Base-by-base conservation (phyloP, 2,113 vertebrate genomes). In the Charadrius vociferus region DNA sequence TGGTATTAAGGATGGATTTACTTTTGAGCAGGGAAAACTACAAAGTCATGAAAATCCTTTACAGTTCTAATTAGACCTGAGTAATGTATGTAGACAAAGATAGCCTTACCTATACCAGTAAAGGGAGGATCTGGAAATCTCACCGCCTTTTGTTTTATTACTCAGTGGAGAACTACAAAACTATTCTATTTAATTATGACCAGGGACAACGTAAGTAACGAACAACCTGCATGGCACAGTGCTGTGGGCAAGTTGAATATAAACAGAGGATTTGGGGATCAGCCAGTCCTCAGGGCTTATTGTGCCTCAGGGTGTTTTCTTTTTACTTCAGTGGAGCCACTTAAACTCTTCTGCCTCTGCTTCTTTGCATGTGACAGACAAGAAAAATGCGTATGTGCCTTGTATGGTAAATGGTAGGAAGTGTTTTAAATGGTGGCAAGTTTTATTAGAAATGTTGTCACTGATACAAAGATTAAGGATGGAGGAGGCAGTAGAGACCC, bases 1-100 rank as follows among this genome's bases (percentile, higher is more conserved):
- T 73, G 91, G 95, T 90, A 96, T 97, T 96, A 90, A 88, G 87
- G 65, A 75, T 73, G 56, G 84, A 78, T 91, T 97, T 91, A 85
- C 79, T 93, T 96, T 58, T 86, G 74, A 97, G 77, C 74, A 81
- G 62, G 81, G 81, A 95, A 95, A 88, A 81, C 36, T 21, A 62
- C 68, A 65, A 86, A 83, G 66, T 94, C 91, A 92, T 71, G 81
- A 68, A 93, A 95, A 90, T 95, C 82, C 58, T 90, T 72, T 75
- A 30, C 58, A 34, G 75, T 90, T 95, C 81, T 88, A 94, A 95
- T 97, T 89, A 93, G 84, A 66, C n/a, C 66, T 81, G 81, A 78
- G 47, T 87, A 89, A 93, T 77, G 74, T n/a, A n/a, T 47, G 59
- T 58, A 89, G 97, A 73, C 91, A 88, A 68, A 92, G 89, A 8